A percentile compares a stretch with the other conserved stretches of the same genome.
Evolutionary conservation across 2,113 vertebrate genomes (phyloP).

Genomic region (Protomyctophum bolini): DNA sequence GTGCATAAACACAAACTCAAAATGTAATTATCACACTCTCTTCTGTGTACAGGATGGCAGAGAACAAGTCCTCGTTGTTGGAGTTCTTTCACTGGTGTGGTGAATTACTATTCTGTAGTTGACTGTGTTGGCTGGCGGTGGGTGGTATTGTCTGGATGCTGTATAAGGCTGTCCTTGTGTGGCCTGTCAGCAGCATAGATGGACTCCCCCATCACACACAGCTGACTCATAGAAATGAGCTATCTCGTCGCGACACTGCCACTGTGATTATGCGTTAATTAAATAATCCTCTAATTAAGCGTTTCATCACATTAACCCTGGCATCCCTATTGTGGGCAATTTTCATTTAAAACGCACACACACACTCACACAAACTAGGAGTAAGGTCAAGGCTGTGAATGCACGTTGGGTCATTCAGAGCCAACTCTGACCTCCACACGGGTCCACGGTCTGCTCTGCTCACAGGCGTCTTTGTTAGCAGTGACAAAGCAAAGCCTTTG

Average conservation of each 20-base stretch:
- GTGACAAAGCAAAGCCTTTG: constrained; percentile 77
- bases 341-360: no score
- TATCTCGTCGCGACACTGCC: constrained; percentile 27
- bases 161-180: constrained; percentile 27
- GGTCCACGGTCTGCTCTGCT: constrained; percentile 79
- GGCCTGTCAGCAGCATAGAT: constrained; percentile 1
- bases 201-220: constrained; percentile 19
- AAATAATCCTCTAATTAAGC: background rate
- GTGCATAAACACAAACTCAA: background rate
- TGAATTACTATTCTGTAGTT: background rate
- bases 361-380: background rate
- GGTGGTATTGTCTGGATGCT: constrained; percentile 21
- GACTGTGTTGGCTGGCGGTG: constrained; percentile 31
- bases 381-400: constrained; percentile 2
- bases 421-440: constrained; percentile 49
- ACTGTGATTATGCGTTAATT: constrained; percentile 14
- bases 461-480: constrained; percentile 86
- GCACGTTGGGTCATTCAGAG: constrained; percentile 25
- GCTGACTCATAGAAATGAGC: constrained; percentile 16
- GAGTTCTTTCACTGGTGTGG: background rate
- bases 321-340: no score
- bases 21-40: background rate
- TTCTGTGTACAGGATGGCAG: background rate
- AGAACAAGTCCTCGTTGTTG: background rate
- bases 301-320: no score